phyloP scores from a whole-genome alignment of 1,140 invertebrate species.

The Hyles vespertilio region DNA sequence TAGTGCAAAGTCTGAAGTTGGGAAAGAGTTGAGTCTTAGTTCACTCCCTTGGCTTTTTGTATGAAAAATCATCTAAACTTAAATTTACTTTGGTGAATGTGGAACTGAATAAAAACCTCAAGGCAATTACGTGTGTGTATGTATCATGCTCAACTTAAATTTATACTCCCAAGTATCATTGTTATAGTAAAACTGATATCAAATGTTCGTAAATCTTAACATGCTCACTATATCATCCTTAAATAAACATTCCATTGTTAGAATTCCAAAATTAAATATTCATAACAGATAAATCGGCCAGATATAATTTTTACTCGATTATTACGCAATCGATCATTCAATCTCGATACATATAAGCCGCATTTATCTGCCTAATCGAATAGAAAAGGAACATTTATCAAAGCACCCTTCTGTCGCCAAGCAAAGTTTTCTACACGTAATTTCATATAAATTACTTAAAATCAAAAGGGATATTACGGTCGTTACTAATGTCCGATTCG shows the following conservation, averaged over 20 bases:
- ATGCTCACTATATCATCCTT: too few species aligned
- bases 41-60: too few species aligned
- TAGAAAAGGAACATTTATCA: conserved; percentile 58
- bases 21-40: too few species aligned
- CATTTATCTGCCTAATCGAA: conserved; percentile 57
- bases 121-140: too few species aligned
- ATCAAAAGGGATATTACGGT: conserved; percentile 63
- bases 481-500: conserved; percentile 59
- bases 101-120: too few species aligned
- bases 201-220: too few species aligned
- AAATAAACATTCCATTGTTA: neutral
- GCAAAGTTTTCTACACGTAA: conserved; percentile 48
- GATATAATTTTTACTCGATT: conserved; percentile 25
- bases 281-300: conserved; percentile 5
- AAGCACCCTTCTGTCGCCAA: conserved; percentile 6
- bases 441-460: conserved; percentile 70
- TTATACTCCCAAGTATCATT: too few species aligned
- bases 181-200: too few species aligned
- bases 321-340: conserved; percentile 49
- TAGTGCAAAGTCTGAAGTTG: too few species aligned
- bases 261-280: conserved; percentile 13
- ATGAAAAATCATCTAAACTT: too few species aligned
- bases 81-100: too few species aligned
- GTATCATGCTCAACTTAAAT: too few species aligned
- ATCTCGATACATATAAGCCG: conserved; percentile 40